Conservation (phyloP, 2,113 vertebrate genomes). For the Microtus richardsoni region DNA sequence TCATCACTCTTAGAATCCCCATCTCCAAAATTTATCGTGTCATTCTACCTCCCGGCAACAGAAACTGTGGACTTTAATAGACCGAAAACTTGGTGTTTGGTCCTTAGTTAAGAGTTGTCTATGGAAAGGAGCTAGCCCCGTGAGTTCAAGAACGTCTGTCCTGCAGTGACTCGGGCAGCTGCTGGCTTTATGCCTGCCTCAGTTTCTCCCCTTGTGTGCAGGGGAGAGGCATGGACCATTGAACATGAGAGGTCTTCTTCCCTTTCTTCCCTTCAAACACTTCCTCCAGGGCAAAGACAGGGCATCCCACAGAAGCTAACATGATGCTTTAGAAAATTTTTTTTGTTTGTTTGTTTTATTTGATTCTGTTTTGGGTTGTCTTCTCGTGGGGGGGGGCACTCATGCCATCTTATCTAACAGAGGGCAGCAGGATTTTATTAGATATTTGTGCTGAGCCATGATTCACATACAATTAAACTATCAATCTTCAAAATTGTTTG, state of each 20-base stretch:
- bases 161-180: not conserved
- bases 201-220: not conserved
- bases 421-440: not conserved
- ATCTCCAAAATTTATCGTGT: not conserved
- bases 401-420: not conserved
- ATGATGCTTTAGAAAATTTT: not conserved
- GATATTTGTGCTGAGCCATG: not conserved
- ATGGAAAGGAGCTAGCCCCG: not conserved
- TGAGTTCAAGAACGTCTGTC: not conserved
- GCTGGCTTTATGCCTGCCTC: not conserved
- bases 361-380: not conserved
- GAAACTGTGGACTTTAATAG: not conserved
- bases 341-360: not conserved
- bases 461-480: not conserved
- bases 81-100: not conserved
- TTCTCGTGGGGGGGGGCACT: not conserved
- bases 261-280: not conserved
- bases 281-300: not conserved
- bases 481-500: not conserved
- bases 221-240: not conserved
- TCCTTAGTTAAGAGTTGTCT: not conserved
- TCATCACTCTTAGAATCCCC: not conserved
- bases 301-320: not conserved
- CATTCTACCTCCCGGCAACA: not conserved
- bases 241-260: not conserved